A percentile compares a stretch with the other conserved stretches of the same genome.
These are phyloP conservation scores for Ardeotis arabs DNA, from an alignment of 2,113 vertebrate genomes.

Conservation along the genomic window DNA sequence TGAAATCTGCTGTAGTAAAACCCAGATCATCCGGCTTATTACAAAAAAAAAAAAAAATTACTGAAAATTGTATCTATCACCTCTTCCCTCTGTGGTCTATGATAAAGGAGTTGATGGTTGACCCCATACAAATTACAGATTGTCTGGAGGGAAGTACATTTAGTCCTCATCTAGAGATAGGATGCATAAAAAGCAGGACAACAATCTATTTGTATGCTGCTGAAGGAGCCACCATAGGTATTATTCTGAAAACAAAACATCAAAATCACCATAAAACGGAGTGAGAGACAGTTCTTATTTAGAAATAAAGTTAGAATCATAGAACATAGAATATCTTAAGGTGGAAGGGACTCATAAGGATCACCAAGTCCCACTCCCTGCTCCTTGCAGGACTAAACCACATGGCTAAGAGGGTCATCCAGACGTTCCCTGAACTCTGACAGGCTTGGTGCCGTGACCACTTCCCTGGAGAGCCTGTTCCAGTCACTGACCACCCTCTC, in stretches of 20 bases:
- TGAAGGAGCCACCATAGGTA: background rate
- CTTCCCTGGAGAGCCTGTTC: background rate
- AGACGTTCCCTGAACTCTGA: background rate
- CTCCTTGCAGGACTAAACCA: background rate
- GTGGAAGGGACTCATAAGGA: background rate
- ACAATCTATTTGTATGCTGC: background rate
- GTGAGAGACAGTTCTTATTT: background rate
- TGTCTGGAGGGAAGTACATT: background rate
- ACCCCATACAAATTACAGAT: background rate
- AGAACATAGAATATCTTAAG: background rate
- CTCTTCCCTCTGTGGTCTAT: background rate
- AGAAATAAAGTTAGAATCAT: background rate
- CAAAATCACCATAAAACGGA: background rate
- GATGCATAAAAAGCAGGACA: background rate
- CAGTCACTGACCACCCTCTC: background rate
- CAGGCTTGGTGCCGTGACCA: background rate
- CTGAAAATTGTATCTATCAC: background rate
- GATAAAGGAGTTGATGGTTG: background rate
- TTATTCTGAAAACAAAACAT: background rate
- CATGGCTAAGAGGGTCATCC: background rate
- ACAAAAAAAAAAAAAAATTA: background rate
- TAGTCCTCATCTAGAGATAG: background rate
- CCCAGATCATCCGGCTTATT: background rate
- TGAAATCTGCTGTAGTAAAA: background rate
- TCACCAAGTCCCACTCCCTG: background rate